Evolutionary conservation across 2,888 invertebrate species (phyloP).

Genomic region (Aphidoletes aphidimyza): DNA sequence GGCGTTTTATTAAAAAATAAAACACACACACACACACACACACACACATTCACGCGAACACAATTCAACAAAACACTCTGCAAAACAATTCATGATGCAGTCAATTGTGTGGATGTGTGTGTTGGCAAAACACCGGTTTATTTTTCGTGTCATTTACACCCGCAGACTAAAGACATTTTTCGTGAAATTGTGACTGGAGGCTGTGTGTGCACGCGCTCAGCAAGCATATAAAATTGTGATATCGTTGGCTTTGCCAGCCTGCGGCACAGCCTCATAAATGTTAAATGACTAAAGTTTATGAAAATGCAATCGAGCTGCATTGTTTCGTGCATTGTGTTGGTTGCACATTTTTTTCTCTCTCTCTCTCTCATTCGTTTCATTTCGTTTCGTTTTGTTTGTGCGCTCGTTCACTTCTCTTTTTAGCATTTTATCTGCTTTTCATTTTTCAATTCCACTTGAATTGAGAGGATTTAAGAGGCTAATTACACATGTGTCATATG

Average conservation of each 20-base stretch:
- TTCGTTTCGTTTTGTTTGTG: background rate
- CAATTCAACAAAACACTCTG: background rate
- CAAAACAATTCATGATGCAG: background rate
- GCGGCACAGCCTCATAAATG: conserved; percentile 38
- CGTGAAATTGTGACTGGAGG: background rate
- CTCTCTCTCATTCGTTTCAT: background rate
- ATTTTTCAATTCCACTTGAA: background rate
- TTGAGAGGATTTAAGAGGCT: conserved; percentile 29
- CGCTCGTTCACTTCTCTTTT: too few relatives aligned
- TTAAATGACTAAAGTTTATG: conserved; percentile 46
- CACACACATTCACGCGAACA: background rate
- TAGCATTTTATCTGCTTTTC: too few relatives aligned
- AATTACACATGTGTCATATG: conserved; percentile 49
- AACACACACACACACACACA: background rate
- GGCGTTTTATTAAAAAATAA: background rate
- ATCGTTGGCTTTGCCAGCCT: background rate
- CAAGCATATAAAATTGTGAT: background rate
- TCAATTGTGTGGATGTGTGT: conserved; percentile 8
- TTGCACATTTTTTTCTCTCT: conserved; percentile 25
- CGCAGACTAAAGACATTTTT: conserved; percentile 16
- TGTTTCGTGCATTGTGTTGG: conserved; percentile 54
- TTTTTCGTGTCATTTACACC: conserved; percentile 24
- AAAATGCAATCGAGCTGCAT: conserved; percentile 19
- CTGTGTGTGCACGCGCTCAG: background rate
- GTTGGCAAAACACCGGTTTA: conserved; percentile 45